Percentiles rank a stretch among this genome's conserved stretches.
Evolutionary conservation across 2,888 invertebrate species (phyloP).

Genomic region (Mythimna lalbum): DNA sequence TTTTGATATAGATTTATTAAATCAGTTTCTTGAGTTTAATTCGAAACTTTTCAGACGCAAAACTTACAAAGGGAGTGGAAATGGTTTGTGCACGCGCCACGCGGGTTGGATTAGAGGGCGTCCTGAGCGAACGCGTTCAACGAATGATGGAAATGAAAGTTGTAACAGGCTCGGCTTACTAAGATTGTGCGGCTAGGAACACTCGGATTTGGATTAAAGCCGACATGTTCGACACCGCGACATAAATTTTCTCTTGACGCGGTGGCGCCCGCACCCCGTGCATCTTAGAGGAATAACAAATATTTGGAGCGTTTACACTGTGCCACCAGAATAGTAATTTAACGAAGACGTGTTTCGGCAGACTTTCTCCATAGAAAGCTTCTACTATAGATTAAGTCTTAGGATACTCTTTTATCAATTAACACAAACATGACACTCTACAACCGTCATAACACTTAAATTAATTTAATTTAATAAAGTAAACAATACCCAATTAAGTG

Average conservation of each 20-base stretch:
- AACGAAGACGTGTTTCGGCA: constrained; percentile 16
- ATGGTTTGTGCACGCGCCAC: constrained; percentile 74
- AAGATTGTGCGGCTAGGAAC: constrained; percentile 82
- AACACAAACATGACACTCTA: neutral
- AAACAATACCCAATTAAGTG: constrained; percentile 51
- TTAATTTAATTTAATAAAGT: constrained; percentile 20
- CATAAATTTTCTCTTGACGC: constrained; percentile 82
- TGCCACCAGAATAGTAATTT: constrained; percentile 40
- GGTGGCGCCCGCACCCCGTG: constrained; percentile 73
- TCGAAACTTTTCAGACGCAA: constrained; percentile 75
- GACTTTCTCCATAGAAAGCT: neutral
- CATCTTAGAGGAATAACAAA: constrained; percentile 58
- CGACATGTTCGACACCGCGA: constrained; percentile 82
- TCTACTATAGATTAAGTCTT: neutral
- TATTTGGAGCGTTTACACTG: constrained; percentile 37
- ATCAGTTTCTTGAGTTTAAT: constrained; percentile 72
- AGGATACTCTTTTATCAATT: neutral
- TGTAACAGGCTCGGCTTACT: constrained; percentile 82
- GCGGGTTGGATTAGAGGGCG: constrained; percentile 79
- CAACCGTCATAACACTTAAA: neutral
- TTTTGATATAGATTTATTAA: constrained; percentile 69
- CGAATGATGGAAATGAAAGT: constrained; percentile 83
- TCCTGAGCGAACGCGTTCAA: constrained; percentile 68
- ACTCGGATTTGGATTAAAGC: constrained; percentile 82
- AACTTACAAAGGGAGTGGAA: constrained; percentile 75